Evolutionary conservation across 1,140 invertebrate species (phyloP), one percentile per base, ranked within the genome.

Genomic region (Archivesica marissinica): DNA sequence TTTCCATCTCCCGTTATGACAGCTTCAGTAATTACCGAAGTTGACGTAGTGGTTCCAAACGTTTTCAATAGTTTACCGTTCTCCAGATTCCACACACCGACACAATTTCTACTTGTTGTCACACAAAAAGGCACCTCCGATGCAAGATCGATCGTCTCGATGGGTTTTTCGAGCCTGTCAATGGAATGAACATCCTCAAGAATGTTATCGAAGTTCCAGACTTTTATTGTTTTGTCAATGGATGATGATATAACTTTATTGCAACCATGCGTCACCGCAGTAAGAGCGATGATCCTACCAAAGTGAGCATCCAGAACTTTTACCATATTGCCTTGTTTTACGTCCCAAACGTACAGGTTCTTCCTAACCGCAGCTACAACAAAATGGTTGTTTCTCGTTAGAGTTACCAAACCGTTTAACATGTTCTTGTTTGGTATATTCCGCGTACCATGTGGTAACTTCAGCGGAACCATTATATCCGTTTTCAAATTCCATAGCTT

Each of bases 201-300:
- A 90, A 99, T 99, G 92, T 99, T 99, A 92, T 99, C 98, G 82
- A 99, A 98, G 93, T 99, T 99, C 99, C 99, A 99, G 0, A 99
- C 98, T 95, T 99, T 99, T 0, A 99, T 98, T 0, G 98, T 98
- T 85, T 98, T 96, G 94, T 99, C 99, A 72, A 99, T 99, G 0
- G 98, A 99, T 0, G 98, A 99, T 0, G 98, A 94, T n/a, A 95
- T 99, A 41, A 99, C 97, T 39, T 98, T 96, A 93, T 99, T 99
- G 96, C 98, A 98, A 83, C 97, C 96, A 1, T 97, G 97, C 56
- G 97, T 96, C 0, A 93, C 92, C 9, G 91, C 96, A 86, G 97
- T 96, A 68, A 99, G 94, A 89, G 98, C 97, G 64, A 99, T 98
- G 13, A 99, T 99, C 80, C 99, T 95, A 0, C 98, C 98, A 91